Evolutionary conservation across 2,797 vertebrate genomes (phyloP).

Genomic region (Chaetophractus vellerosus): DNA sequence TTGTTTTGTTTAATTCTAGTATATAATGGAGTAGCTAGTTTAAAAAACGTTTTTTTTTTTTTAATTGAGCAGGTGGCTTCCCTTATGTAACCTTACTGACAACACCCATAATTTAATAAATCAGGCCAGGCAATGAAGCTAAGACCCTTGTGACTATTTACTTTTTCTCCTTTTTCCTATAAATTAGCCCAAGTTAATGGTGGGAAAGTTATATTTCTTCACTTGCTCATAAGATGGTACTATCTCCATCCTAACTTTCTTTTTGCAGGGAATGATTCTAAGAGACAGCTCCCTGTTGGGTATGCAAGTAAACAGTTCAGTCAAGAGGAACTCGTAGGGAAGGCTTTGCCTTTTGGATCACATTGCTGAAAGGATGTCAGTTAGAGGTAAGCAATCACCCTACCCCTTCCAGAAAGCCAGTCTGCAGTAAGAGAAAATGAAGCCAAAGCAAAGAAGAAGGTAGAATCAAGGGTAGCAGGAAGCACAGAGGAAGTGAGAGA

Average conservation of each 20-base stretch:
- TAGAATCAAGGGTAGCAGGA: background rate
- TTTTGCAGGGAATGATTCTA: background rate
- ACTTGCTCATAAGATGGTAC: background rate
- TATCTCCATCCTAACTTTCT: background rate
- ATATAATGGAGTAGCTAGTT: background rate
- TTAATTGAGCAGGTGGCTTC: background rate
- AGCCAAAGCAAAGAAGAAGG: background rate
- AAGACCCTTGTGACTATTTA: background rate
- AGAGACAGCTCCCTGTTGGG: background rate
- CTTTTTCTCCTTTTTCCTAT: background rate
- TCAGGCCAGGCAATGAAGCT: background rate
- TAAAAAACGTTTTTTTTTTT: background rate
- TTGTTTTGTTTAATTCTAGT: background rate
- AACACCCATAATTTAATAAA: background rate
- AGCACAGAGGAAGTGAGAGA: background rate
- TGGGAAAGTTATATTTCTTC: background rate
- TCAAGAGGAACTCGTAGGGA: background rate
- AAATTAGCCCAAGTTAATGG: background rate
- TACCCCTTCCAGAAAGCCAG: background rate
- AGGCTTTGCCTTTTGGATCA: background rate
- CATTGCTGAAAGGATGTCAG: background rate
- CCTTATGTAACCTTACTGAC: background rate
- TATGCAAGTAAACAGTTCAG: background rate
- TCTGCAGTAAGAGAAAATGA: background rate
- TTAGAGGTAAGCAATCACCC: background rate